Evolutionary conservation across 2,113 vertebrate species (phyloP), one percentile per base, ranked within the genome.

Genomic region (Cranoglanis bouderius): DNA sequence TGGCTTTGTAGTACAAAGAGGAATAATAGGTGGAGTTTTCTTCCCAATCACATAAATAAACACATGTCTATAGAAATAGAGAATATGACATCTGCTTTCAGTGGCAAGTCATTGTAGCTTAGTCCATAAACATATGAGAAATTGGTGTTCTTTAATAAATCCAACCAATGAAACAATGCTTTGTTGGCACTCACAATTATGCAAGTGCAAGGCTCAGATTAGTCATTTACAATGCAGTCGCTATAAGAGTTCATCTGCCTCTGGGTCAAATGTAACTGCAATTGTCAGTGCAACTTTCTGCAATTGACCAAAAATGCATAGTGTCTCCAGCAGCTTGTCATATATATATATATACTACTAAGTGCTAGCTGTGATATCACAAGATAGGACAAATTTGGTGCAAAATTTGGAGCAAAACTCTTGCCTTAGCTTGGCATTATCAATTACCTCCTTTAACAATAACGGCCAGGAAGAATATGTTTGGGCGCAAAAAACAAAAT

Each of bases 1-100:
- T 88, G 63, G 81, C 53, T 89, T 85, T 88, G 82, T 35, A 86
- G 81, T 75, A 88, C 84, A 90, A 84, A 86, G 43, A 55, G 13
- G 49, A 86, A 59, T 81, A 46, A 65, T 40, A 78, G 29, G 70
- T 55, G 51, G 74, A 87, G 16, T 83, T 70, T 46, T 86, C 65
- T 83, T 84, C 26, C 65, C 55, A 40, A 83, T 84, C 49, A 43
- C 49, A 88, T 61, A 86, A 78, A 67, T 43, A 72, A 80, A 51
- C 16, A 24, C 67, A 35, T 35, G 63, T 84, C n/a, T 51, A 49
- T 57, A 88, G 46, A 90, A 38, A 70, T 40, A 81, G 26, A 21
- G 21, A 16, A 40, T 55, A 74, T n/a, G n/a, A 19, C 3, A 6
- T 43, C 24, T 72, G 35, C 35, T n/a, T 81, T 55, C 26, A 32